Base-by-base conservation (phyloP, 2,797 vertebrate genomes). In the Lepidocolaptes lacrymiger region DNA sequence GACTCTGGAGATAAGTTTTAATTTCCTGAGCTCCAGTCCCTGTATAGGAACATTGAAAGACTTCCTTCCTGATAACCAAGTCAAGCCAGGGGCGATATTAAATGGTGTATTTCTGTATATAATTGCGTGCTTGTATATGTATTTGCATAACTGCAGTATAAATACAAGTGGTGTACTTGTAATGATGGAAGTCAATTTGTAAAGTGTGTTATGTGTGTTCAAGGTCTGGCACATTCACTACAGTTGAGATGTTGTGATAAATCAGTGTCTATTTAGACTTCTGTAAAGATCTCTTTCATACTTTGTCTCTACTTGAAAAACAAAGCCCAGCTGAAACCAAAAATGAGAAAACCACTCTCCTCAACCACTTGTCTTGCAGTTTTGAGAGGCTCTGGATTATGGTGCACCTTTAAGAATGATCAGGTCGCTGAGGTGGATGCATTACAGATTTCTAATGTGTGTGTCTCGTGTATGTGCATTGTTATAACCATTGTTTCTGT, bases 1-100 rank as follows among this genome's bases (percentile, higher is more conserved):
- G 9, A 88, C 91, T 97, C 91, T 91, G 44, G 88, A 94, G 91
- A 96, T 93, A 71, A 95, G 52, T 96, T 97, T 97, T 97, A 93
- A 96, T 96, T 97, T 97, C 88, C 79, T 96, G 96, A 95, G 92
- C 92, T 96, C 41, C 81, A 63, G 61, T 93, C 41, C 72, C 87
- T 67, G 36, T 96, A 95, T 81, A 93, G 90, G 95, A 97, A 91
- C 88, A 96, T 5, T 92, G 96, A 91, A 94, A 95, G 91, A 93
- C 96, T 97, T 97, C 96, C 95, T 96, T 97, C 93, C 92, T 95
- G 92, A 79, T 93, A 89, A 84, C 62, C 58, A 30, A 88, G 93
- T 94, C 95, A 96, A 34, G 92, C 95, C 93, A 91, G 92, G 62
- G 93, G 89, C 96, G 67, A n/a, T 86, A 34, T 62, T 52, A 84